These are phyloP conservation scores for Alethe castanea DNA, from an alignment of 2,113 vertebrate species.

Conservation along the genomic window DNA sequence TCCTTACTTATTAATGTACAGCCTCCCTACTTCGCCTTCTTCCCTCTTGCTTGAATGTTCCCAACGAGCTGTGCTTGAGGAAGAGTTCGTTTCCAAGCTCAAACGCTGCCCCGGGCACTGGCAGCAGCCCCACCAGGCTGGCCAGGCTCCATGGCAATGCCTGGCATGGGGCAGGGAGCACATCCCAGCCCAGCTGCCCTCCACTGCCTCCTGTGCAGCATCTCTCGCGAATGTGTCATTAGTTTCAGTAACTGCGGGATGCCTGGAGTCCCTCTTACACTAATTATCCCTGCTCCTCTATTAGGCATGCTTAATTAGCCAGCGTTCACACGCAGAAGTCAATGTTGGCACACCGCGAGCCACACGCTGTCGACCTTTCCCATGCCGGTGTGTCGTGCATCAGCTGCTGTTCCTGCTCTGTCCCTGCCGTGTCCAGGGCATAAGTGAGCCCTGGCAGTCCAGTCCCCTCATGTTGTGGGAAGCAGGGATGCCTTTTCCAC, in stretches of 20 bases:
- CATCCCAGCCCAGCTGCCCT: neutral
- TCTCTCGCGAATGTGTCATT: neutral
- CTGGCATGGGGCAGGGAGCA: neutral
- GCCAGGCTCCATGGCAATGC: accelerated
- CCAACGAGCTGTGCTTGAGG: neutral
- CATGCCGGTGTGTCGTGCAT: accelerated
- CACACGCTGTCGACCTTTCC: neutral
- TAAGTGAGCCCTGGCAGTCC: neutral
- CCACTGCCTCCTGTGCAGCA: neutral
- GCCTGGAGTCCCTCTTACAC: neutral
- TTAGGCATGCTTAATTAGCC: slow-evolving; percentile 59
- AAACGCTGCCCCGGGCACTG: accelerated
- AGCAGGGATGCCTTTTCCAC: neutral
- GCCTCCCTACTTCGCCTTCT: neutral
- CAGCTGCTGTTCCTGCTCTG: neutral
- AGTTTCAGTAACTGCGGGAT: neutral
- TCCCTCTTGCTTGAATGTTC: neutral
- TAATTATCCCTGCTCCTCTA: slow-evolving; percentile 22
- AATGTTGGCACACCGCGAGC: neutral
- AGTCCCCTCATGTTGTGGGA: accelerated
- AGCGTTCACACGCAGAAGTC: neutral
- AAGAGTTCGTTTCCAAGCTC: neutral
- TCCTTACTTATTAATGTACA: neutral
- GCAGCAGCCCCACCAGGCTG: neutral
- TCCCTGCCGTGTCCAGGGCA: accelerated